Evolutionary conservation across 2,797 vertebrate genomes (phyloP), one percentile per base, ranked within the genome.

Genomic region (Hirundo rustica): DNA sequence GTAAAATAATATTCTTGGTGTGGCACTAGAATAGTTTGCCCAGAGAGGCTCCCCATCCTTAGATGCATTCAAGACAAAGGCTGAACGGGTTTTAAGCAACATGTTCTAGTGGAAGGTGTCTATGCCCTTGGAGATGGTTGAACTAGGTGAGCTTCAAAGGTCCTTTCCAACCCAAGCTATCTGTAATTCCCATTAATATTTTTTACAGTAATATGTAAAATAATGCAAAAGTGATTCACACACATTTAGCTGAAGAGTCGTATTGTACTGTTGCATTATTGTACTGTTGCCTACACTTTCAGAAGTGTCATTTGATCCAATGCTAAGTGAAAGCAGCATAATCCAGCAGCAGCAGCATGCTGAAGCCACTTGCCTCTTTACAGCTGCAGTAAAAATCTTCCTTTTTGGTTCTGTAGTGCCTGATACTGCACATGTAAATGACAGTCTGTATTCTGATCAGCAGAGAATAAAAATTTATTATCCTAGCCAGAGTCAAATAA

Each of bases 211-310:
- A n/a, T 80, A 29, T 3, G 9, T 62, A 62, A 85, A 77, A 77
- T 32, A 62, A 42, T 85, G 14, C 7, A 88, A 38, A 30, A 77
- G 53, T 76, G 51, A 78, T 78, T 74, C 55, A 66, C 17, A 34
- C 32, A 32, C 40, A 23, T 70, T 75, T 84, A 85, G 48, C 55
- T 62, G 36, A 74, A 80, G 16, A 19, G 72, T 60, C 26, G 18
- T 38, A 26, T 18, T 42, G 11, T 5, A 29, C 40, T 64, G 45
- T 60, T 76, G 23, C 5, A 50, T 45, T 77, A 20, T 55, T 76
- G 26, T 7, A 47, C 32, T 23, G 26, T 21, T 1, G 0, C 21
- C 48, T 70, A 0, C 0, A 0, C 40, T 68, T 60, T 29, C 50
- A 51, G 38, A 88, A 93, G 34, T 19, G 47, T 48, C 38, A 74